These are phyloP conservation scores for Drosophila lowei DNA, from an alignment of 1,140 invertebrate species.

Conservation along the genomic window DNA sequence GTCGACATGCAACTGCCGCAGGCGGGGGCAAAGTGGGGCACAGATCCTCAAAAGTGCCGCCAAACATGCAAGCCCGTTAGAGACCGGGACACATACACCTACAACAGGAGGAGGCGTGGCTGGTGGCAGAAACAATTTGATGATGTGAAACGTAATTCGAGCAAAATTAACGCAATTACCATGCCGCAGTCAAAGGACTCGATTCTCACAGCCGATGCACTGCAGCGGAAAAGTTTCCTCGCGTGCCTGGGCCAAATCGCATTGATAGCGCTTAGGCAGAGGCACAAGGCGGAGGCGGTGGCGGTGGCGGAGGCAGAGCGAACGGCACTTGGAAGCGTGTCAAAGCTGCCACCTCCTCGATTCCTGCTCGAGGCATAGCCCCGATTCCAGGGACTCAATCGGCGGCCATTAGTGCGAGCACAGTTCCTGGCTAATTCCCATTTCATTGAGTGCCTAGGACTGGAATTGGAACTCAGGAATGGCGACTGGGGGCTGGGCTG, in stretches of 20 bases:
- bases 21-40: not conserved
- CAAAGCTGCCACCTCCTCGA: conserved; percentile 55
- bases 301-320: not conserved
- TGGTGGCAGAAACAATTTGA: conserved; percentile 56
- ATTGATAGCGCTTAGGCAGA: conserved; percentile 53
- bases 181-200: conserved; percentile 57
- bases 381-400: conserved; percentile 21
- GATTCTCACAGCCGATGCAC: conserved; percentile 45
- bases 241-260: conserved; percentile 64
- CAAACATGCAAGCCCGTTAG: conserved; percentile 58
- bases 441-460: conserved; percentile 56
- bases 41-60: conserved; percentile 58
- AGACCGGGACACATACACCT: not conserved
- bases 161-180: conserved; percentile 78
- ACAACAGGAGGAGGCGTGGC: conserved; percentile 19
- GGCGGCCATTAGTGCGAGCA: conserved; percentile 23
- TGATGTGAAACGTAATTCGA: conserved; percentile 61
- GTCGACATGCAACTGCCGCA: conserved; percentile 63
- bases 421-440: conserved; percentile 16
- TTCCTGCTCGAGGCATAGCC: conserved; percentile 8
- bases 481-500: too few species aligned
- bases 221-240: conserved; percentile 43
- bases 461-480: conserved; percentile 1
- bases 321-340: conserved; percentile 60
- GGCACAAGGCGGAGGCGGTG: not conserved